Evolutionary conservation across 1,140 invertebrate genomes (phyloP), one percentile per base, ranked within the genome.

Genomic region (Onthophagus taurus): DNA sequence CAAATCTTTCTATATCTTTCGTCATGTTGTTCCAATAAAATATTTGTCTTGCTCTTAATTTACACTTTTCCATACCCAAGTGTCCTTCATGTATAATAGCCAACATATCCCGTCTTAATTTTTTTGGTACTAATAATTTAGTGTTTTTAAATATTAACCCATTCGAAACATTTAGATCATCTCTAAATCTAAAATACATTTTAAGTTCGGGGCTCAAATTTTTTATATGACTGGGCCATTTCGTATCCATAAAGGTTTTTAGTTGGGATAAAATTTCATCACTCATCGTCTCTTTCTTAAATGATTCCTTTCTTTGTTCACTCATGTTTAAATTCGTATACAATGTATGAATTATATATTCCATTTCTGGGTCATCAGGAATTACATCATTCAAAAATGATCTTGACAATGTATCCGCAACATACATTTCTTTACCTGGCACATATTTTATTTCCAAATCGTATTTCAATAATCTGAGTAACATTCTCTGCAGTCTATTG

Each of bases 371-470:
- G 23, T 43, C 41, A 34, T 52, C 47, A 21, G 12, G 6, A 18
- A 33, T 26, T 29, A 42, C 11, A 20, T 19, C 14, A 23, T 31
- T 37, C 20, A 50, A 4, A 35, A 37, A 51, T 17, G 47, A 45
- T 17, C 55, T 19, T 20, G 50, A 55, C 18, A 55, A 47, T 23
- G 46, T 46, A 42, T 62, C 52, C 2, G 58, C 58, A 13, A 55
- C 42, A 14, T 49, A 37, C 23, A 54, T 48, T 11, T 52, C 24
- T 48, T 26, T 50, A 3, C 54, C 58, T 11, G 48, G 52, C 17
- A 36, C 43, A 51, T 66, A 70, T 4, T 41, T 23, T 6, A 67
- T 47, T 4, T 49, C 37, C 36, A 65, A 57, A 31, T 64, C 45
- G 48, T 55, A 54, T 33, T 44, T 41, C 34, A 52, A 48, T 30